These are phyloP conservation scores for Poecilobothrus nobilitatus DNA, from an alignment of 2,888 invertebrate species.

Conservation along the genomic window DNA sequence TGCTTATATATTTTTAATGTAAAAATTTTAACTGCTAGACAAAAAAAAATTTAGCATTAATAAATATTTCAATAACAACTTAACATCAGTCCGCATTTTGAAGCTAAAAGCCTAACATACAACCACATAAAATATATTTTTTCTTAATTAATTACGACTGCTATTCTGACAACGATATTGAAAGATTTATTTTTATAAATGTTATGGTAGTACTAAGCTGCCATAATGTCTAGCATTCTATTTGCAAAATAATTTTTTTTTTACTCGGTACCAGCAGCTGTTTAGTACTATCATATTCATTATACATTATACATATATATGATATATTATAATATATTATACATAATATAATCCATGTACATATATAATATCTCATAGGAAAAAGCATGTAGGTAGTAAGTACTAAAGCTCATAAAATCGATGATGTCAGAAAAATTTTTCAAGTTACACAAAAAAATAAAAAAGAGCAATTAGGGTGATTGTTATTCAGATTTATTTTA, in stretches of 20 bases:
- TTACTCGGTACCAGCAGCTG: background rate
- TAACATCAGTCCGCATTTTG: no score
- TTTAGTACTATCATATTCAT: background rate
- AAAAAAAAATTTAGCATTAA: no score
- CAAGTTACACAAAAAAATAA: background rate
- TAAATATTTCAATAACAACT: no score
- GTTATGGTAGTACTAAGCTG: background rate
- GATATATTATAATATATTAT: background rate
- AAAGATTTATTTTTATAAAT: no score
- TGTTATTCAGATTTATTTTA: background rate
- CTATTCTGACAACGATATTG: no score
- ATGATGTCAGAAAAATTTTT: background rate
- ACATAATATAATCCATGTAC: no score
- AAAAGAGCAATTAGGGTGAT: background rate
- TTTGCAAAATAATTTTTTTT: background rate
- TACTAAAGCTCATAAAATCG: background rate
- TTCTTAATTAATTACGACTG: no score
- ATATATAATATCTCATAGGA: no score
- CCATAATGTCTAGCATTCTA: background rate
- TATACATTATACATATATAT: background rate
- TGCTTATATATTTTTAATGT: no score
- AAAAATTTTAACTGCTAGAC: no score
- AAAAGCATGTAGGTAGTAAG: background rate
- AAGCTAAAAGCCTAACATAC: no score
- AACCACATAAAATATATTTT: no score